Conservation (phyloP, 2,797 vertebrate species). For the Pseudochirops corinnae region DNA sequence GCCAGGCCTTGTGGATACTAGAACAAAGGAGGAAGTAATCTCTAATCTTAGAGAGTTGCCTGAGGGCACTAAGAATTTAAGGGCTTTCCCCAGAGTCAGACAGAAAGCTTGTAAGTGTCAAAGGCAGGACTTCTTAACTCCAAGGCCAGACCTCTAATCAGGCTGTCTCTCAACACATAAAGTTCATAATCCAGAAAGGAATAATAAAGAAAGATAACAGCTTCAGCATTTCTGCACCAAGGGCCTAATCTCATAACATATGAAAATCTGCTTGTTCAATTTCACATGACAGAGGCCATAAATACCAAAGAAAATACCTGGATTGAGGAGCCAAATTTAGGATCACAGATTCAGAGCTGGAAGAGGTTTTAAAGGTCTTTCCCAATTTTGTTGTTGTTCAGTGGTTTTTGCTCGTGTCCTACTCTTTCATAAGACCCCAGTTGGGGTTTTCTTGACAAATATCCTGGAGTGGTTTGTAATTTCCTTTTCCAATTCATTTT, state of each 20-base stretch:
- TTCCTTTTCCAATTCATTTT: neutral
- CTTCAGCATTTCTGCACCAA: neutral
- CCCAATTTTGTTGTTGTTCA: neutral
- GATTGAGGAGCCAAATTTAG: neutral
- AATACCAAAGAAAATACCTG: neutral
- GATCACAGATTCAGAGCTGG: neutral
- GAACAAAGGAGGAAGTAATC: neutral
- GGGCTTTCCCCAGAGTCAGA: neutral
- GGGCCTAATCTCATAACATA: neutral
- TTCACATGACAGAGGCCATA: neutral
- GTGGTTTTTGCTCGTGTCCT: neutral
- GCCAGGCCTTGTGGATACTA: neutral
- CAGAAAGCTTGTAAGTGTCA: neutral
- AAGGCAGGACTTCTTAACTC: neutral
- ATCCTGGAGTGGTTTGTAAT: neutral
- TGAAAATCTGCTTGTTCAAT: neutral
- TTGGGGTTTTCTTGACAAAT: neutral
- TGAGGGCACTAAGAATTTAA: neutral
- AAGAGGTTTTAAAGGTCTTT: neutral
- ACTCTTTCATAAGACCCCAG: neutral
- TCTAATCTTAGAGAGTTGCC: neutral
- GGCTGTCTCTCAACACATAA: neutral
- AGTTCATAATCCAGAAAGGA: neutral
- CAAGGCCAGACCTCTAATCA: neutral
- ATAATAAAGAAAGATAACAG: neutral